Evolutionary conservation across 2,888 invertebrate species (phyloP), one percentile per base, ranked within the genome.

Genomic region (Hoplodrina blanda): DNA sequence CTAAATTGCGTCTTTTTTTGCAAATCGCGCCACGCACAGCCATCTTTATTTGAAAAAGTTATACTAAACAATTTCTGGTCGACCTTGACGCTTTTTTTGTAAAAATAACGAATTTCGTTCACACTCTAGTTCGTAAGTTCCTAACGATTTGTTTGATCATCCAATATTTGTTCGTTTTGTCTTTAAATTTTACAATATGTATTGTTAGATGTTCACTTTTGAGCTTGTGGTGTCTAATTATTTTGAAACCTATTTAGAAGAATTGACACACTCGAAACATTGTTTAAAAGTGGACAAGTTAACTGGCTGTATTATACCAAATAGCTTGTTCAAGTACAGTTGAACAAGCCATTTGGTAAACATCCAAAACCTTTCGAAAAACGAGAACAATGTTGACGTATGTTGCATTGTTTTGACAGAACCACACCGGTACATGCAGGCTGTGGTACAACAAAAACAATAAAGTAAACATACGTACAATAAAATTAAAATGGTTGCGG

Each of bases 31-130:
- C 1, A 30, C 62, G 80, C 72, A 67, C 8, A 60, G 73, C 41
- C 4, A 13, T 66, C 49, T 62, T 76, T 80, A 71, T 69, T 62
- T 33, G 55, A 76, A 79, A 72, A 76, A 68, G 52, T 73, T 75
- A 67, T 81, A 37, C 60, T 67, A 52, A 62, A 68, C 46, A 63
- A 54, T 1, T 15, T 37, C 67, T 19, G 55, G 69, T 50, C 25
- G 83, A 79, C 87, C 87, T 82, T 81, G 83, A 68, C 41, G n/a
- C 7, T 83, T 86, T 84, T n/a, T 87, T 87, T 88, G 77, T 82
- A 63, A 80, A 82, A 86, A 83, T 88, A 88, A 89, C 87, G 88
- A 88, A 80, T 74, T 82, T 82, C 78, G 56, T 73, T 74, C 67
- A 73, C 73, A 76, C 56, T 65, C 50, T 53, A 60, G 19, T 46